phyloP scores from a whole-genome alignment of 2,888 invertebrate species.

The Drosophila anomalata region DNA sequence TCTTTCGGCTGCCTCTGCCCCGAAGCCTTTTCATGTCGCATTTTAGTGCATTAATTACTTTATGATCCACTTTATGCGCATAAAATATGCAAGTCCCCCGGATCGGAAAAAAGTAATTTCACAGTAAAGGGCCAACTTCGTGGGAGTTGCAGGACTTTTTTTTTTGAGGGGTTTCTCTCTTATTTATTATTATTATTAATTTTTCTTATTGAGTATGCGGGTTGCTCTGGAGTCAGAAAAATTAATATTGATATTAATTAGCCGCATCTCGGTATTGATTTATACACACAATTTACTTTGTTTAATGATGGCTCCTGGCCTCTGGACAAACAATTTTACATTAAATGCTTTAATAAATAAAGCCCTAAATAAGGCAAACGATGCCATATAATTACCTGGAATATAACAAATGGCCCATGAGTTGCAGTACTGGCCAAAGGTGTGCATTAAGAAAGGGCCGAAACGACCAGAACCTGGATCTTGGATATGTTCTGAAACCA shows the following conservation, averaged over 20 bases:
- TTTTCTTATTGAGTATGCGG: background rate
- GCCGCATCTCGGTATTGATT: constrained; percentile 55
- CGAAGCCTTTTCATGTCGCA: constrained; percentile 79
- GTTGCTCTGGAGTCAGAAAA: constrained; percentile 13
- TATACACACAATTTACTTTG: constrained; percentile 53
- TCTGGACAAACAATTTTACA: constrained; percentile 76
- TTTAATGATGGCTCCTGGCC: constrained; percentile 71
- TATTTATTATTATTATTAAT: background rate
- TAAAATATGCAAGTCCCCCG: constrained; percentile 63
- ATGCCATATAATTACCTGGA: constrained; percentile 65
- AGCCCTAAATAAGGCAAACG: constrained; percentile 68
- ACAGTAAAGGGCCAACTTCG: constrained; percentile 45
- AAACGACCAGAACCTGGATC: constrained; percentile 9
- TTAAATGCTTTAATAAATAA: constrained; percentile 79
- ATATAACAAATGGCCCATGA: constrained; percentile 69
- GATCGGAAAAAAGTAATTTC: constrained; percentile 55
- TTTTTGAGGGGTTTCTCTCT: background rate
- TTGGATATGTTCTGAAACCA: background rate
- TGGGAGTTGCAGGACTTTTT: constrained; percentile 63
- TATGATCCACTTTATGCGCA: constrained; percentile 77
- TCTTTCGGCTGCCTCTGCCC: constrained; percentile 50
- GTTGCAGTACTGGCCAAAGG: constrained; percentile 39
- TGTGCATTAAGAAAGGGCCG: constrained; percentile 65
- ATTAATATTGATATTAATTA: constrained; percentile 69
- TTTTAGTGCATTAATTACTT: constrained; percentile 82